Evolutionary conservation across 64 coral and sea anemone genomes (phyloP), one percentile per base, ranked within the genome.

Genomic region (Platygyra sinensis): DNA sequence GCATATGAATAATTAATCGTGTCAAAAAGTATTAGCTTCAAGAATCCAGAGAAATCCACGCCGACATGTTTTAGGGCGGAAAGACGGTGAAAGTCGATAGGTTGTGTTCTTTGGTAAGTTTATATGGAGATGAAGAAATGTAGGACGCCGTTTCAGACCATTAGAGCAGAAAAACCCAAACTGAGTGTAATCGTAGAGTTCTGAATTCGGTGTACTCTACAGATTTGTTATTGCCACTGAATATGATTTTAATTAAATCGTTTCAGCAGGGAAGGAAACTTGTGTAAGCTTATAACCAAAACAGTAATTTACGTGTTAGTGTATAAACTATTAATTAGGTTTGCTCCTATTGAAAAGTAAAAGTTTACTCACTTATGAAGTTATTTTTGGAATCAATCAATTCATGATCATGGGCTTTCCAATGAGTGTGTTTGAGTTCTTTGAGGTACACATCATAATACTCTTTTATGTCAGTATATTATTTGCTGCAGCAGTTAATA

Each of bases 1-100:
- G 11, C 24, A 27, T 28, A 85, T 85, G 13, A 85, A 85, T 85
- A 72, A 85, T 85, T 69, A 49, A 82, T 27, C 30, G 2, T 25
- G 20, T 69, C 62, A 85, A 85, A 71, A 0, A 3, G 30, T 30
- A 60, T 16, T 80, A 28, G 14, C 54, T 62, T 27, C 22, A 69
- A 69, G 25, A 16, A 32, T 32, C 27, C 10, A 25, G 3, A 42
- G 10, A 49, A 85, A 64, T 60, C 31, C 65, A 69, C 10, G 10
- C 25, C 5, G 10, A 25, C 10, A 69, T 29, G 25, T 24, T n/a
- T 27, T 11, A 0, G 2, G 10, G 24, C 65, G 10, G 8, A 46
- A 46, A 69, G 11, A 8, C 65, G n/a, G n/a, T n/a, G n/a, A 69
- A 10, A 27, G 42, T 69, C 22, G 22, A 27, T 69, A 69, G 2